A percentile compares a stretch with the other conserved stretches of the same genome.
These are phyloP conservation scores for Tortricodes alternella DNA, from an alignment of 2,888 invertebrate genomes.

Conservation along the genomic window DNA sequence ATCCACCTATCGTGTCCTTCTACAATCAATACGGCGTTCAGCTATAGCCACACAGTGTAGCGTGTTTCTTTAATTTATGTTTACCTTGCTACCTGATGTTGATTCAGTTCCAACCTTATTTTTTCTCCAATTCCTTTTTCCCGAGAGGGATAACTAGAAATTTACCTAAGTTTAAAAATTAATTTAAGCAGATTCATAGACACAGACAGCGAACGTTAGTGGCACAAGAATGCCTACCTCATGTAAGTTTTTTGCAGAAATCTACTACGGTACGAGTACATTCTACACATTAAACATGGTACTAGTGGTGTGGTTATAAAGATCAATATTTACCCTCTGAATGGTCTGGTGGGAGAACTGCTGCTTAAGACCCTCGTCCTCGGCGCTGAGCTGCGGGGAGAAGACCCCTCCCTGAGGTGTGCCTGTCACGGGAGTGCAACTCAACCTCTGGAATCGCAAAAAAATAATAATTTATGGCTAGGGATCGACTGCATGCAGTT, in stretches of 20 bases:
- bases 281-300: constrained; percentile 12
- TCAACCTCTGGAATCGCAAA: constrained; percentile 64
- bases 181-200: constrained; percentile 50
- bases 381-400: constrained; percentile 70
- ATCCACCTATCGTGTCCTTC: constrained; percentile 34
- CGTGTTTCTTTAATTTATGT: constrained; percentile 55
- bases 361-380: constrained; percentile 76
- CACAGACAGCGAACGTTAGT: constrained; percentile 26
- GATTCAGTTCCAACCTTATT: constrained; percentile 80
- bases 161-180: constrained; percentile 70
- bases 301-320: constrained; percentile 14
- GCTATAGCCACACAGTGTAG: constrained; percentile 68
- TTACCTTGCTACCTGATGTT: constrained; percentile 79
- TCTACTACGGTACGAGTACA: constrained; percentile 11
- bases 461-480: constrained; percentile 31
- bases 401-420: constrained; percentile 74
- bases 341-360: constrained; percentile 77
- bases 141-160: constrained; percentile 79
- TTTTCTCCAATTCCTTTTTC: constrained; percentile 78
- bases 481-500: constrained; percentile 28
- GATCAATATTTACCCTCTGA: constrained; percentile 70
- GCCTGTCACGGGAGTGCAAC: constrained; percentile 68
- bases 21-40: constrained; percentile 46
- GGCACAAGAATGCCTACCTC: constrained; percentile 18
- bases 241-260: constrained; percentile 7